Base-by-base conservation (phyloP, 1,140 invertebrate species). In the Drosophila pseudoananassae region DNA sequence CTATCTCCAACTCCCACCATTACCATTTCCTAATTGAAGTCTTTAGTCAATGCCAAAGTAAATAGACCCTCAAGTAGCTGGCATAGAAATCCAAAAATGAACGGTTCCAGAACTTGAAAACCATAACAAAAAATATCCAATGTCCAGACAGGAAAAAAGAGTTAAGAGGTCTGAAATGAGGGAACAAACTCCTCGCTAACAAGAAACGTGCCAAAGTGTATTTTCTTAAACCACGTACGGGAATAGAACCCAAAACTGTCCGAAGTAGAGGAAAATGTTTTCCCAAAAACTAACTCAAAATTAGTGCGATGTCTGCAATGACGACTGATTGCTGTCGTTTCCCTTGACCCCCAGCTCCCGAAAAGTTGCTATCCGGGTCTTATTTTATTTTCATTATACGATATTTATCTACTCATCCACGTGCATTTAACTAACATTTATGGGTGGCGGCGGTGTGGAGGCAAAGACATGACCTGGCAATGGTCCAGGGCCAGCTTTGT, bases 391-490 rank as follows among this genome's bases (percentile, higher is more conserved):
- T 88, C 83, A 88, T 88, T 88, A 88, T 88, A 88, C 78, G 76
- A 88, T 88, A 88, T 88, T 88, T 88, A 88, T 88, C 84, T 88
- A 83, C 83, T 88, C 84, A 83, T 88, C 83, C 83, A 88, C 78
- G 76, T 88, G 83, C 83, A 88, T 73, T 88, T 87, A 85, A 75
- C 73, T 65, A 69, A 59, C 81, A 77, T 74, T 85, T 85, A 80
- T 75, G 52, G 61, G 29, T 38, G 55, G 31, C 8, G 25, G 17
- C 10, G 29, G 33, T 43, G 57, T 14, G 10, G 40, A 23, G 29
- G 14, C 1, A 10, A 15, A 29, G 51, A 54, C 61, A 66, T 33
- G 53, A 69, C 69, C 57, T 79, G 77, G 77, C 59, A 43, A 38
- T n/a, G 20, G 59, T 74, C 77, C 70, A 80, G 49, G 49, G 14